phyloP scores from a whole-genome alignment of 1,140 invertebrate species.

The Nebria ingens region DNA sequence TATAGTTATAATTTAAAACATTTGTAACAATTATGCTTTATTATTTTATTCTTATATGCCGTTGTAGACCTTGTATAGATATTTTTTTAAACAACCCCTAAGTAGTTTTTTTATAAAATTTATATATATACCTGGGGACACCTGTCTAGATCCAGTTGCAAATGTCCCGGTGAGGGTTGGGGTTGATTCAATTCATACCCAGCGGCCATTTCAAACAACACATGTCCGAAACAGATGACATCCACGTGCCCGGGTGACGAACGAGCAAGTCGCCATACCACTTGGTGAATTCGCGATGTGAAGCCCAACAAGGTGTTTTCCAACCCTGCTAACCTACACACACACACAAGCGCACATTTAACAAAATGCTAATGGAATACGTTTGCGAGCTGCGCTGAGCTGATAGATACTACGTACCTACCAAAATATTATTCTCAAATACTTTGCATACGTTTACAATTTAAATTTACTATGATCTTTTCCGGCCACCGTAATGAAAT shows the following conservation, averaged over 20 bases:
- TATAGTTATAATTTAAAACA: too few relatives aligned
- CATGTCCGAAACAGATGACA: constrained; percentile 70
- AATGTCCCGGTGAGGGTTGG: constrained; percentile 51
- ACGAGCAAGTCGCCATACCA: constrained; percentile 32
- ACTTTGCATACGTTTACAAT: too few relatives aligned
- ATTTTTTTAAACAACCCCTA: constrained; percentile 13
- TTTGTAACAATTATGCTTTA: too few relatives aligned
- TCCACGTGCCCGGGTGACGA: constrained; percentile 45
- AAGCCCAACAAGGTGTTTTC: constrained; percentile 78
- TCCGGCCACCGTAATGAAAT: too few relatives aligned
- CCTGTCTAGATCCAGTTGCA: constrained; percentile 57
- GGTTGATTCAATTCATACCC: constrained; percentile 65
- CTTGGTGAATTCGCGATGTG: constrained; percentile 45
- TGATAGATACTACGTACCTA: too few relatives aligned
- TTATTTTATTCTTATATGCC: too few relatives aligned
- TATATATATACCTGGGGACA: constrained; percentile 40
- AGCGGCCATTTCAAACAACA: constrained; percentile 84
- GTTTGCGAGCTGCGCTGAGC: neutral
- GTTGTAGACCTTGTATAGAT: constrained; percentile 10
- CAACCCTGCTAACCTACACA: constrained; percentile 54
- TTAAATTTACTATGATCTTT: too few relatives aligned
- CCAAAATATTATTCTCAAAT: too few relatives aligned
- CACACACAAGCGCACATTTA: neutral
- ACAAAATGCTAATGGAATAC: neutral
- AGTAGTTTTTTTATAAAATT: constrained; percentile 22